These are phyloP conservation scores for Neuroterus valhalla DNA, from an alignment of 1,140 invertebrate species.

Conservation along the genomic window DNA sequence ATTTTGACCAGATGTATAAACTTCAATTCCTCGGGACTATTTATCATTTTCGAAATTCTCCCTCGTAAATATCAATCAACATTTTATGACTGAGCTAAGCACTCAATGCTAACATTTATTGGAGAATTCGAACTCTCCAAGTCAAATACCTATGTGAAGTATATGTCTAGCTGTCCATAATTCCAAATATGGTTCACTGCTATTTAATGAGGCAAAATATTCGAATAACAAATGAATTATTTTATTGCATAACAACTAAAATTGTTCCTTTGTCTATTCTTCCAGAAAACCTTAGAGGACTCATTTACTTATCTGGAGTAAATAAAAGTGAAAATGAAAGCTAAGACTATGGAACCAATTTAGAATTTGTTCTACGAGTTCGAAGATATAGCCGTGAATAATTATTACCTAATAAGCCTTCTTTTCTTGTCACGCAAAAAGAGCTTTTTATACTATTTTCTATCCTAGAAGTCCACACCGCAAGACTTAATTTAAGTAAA, in stretches of 20 bases:
- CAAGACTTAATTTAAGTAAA: constrained; percentile 19
- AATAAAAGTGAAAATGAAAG: neutral
- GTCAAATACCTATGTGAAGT: neutral
- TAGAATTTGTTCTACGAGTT: constrained; percentile 49
- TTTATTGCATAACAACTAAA: too few relatives aligned
- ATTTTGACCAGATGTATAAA: constrained; percentile 49
- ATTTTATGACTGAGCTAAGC: constrained; percentile 1
- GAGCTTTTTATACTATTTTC: neutral
- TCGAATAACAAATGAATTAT: too few relatives aligned
- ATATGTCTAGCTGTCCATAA: too few relatives aligned
- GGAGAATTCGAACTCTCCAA: neutral
- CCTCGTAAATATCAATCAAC: constrained; percentile 8
- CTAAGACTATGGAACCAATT: constrained; percentile 50
- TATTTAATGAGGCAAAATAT: too few relatives aligned
- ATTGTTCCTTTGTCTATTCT: too few relatives aligned
- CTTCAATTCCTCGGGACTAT: neutral
- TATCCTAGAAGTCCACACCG: constrained; percentile 40
- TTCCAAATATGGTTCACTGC: too few relatives aligned
- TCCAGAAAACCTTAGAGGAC: too few relatives aligned
- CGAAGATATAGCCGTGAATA: constrained; percentile 24
- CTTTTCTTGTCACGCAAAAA: neutral
- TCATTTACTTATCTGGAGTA: too few relatives aligned
- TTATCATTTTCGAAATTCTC: neutral
- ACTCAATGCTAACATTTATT: neutral
- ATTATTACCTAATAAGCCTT: constrained; percentile 28